A percentile compares a stretch with the other conserved stretches of the same genome.
These are phyloP conservation scores for Pungitius pungitius DNA, from an alignment of 2,113 vertebrate genomes.

Conservation along the genomic window DNA sequence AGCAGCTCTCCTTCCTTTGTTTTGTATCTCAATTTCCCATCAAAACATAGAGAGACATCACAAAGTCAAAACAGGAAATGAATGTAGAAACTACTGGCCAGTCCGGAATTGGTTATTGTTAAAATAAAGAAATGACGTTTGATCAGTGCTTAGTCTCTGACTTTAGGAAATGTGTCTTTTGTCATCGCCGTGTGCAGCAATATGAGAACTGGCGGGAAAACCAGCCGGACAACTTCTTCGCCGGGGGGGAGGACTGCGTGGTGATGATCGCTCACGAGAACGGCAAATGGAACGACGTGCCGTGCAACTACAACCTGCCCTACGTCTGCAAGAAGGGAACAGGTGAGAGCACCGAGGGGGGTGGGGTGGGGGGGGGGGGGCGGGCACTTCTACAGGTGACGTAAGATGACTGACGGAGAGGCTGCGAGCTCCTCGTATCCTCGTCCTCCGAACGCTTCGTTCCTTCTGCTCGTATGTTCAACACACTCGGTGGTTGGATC, in stretches of 20 bases:
- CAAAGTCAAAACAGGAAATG: neutral
- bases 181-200: no score
- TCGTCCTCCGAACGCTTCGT: no score
- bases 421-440: no score
- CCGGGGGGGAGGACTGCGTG: conserved; percentile 95
- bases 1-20: neutral
- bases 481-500: neutral
- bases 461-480: conserved; percentile 2
- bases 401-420: neutral
- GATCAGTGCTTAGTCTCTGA: neutral
- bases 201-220: conserved; percentile 98
- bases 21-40: neutral
- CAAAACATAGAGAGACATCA: neutral
- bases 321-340: conserved; percentile 99
- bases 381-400: conserved; percentile 51
- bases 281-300: conserved; percentile 96
- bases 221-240: conserved; percentile 97
- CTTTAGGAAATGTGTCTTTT: neutral
- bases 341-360: conserved; percentile 78
- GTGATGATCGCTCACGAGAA: conserved; percentile 95
- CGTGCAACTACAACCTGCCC: conserved; percentile 98
- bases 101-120: neutral
- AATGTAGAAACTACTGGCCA: neutral
- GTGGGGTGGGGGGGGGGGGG: neutral
- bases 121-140: neutral